Conservation (phyloP, 2,888 invertebrate genomes). For the Xanthostigma xanthostigma region DNA sequence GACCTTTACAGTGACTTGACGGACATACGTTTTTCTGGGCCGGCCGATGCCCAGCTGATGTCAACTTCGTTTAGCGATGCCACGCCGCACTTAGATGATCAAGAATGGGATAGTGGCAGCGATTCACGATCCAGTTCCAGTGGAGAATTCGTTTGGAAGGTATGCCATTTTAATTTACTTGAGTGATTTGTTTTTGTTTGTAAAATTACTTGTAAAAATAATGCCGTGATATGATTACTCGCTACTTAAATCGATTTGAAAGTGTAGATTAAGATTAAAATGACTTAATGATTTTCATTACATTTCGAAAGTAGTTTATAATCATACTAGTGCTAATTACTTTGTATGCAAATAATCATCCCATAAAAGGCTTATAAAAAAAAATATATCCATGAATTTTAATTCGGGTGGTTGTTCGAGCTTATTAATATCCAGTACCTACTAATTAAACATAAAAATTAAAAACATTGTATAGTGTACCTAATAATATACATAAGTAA, state of each 20-base stretch:
- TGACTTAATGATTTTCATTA: no score
- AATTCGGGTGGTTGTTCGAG: no score
- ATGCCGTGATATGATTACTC: not conserved
- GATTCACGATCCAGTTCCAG: conserved; percentile 58
- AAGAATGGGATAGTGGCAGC: conserved; percentile 58
- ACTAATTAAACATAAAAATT: no score
- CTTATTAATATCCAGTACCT: no score
- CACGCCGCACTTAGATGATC: conserved; percentile 34
- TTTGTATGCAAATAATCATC: no score
- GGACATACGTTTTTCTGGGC: conserved; percentile 28
- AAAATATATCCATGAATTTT: no score
- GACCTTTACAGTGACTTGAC: conserved; percentile 24
- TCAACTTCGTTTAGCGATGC: conserved; percentile 33
- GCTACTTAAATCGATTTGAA: not conserved
- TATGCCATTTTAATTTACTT: conserved; percentile 21
- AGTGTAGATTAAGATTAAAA: not conserved
- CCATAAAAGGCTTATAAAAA: no score
- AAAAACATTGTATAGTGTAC: no score
- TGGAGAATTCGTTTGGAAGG: conserved; percentile 70
- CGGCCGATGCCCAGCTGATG: conserved; percentile 27
- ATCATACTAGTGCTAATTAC: no score
- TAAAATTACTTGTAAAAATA: not conserved
- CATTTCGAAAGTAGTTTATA: no score
- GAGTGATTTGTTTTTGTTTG: not conserved
- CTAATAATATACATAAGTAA: no score